phyloP scores from a whole-genome alignment of 1,140 invertebrate species.

The Nylanderia fulva region DNA sequence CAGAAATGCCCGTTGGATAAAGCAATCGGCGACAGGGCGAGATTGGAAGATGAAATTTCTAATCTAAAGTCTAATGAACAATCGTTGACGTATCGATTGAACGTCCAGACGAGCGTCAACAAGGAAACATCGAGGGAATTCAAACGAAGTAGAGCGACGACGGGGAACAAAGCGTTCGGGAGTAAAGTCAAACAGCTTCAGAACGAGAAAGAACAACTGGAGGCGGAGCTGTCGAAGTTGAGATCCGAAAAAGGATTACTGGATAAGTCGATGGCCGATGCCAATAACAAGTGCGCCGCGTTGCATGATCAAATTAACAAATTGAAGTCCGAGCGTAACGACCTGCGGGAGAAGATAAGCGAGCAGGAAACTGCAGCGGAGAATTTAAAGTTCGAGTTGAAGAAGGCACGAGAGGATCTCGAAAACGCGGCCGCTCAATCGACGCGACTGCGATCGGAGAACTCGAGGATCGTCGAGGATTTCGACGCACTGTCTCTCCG shows the following conservation, averaged over 20 bases:
- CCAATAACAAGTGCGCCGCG: slow-evolving; percentile 18
- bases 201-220: slow-evolving; percentile 63
- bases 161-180: slow-evolving; percentile 38
- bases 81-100: slow-evolving; percentile 30
- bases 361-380: slow-evolving; percentile 17
- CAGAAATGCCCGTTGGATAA: slow-evolving; percentile 11
- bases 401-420: slow-evolving; percentile 13
- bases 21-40: neutral
- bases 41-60: slow-evolving; percentile 5
- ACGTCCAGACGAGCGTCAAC: neutral
- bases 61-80: slow-evolving; percentile 45
- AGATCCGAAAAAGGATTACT: slow-evolving; percentile 36
- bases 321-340: slow-evolving; percentile 12
- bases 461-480: slow-evolving; percentile 45
- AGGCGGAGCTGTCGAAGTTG: slow-evolving; percentile 38
- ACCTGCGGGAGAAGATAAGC: slow-evolving; percentile 47
- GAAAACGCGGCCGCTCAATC: neutral
- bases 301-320: slow-evolving; percentile 48
- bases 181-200: slow-evolving; percentile 41
- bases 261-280: neutral
- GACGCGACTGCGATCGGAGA: slow-evolving; percentile 46
- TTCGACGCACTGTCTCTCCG: slow-evolving; percentile 37
- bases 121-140: slow-evolving; percentile 28
- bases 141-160: slow-evolving; percentile 6
- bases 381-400: slow-evolving; percentile 31